A percentile compares a stretch with the other conserved stretches of the same genome.
These are phyloP conservation scores for Hypolimnas misippus DNA, from an alignment of 2,888 invertebrate genomes.

Conservation along the genomic window DNA sequence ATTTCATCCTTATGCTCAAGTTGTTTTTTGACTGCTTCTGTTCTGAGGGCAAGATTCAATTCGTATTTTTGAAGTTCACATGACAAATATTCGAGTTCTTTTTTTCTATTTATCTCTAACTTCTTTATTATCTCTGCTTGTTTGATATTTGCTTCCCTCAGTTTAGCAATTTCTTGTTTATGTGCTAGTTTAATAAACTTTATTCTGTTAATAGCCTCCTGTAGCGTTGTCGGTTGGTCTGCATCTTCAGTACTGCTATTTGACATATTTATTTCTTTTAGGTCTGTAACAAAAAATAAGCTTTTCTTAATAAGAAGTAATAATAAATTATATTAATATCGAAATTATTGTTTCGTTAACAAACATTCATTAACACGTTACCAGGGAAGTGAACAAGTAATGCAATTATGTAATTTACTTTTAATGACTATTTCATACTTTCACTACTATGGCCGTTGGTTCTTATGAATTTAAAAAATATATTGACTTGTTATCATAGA, in stretches of 20 bases:
- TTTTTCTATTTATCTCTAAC: constrained; percentile 72
- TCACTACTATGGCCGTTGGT: not conserved
- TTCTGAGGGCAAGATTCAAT: constrained; percentile 69
- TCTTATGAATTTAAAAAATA: not conserved
- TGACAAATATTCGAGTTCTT: constrained; percentile 75
- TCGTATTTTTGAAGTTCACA: constrained; percentile 77
- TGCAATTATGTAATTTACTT: constrained; percentile 27
- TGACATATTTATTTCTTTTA: constrained; percentile 52
- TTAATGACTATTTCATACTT: constrained; percentile 18
- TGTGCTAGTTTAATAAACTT: constrained; percentile 77
- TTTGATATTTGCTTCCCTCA: constrained; percentile 68
- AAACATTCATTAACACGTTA: not conserved
- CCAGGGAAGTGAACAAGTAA: not conserved
- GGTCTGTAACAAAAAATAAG: constrained; percentile 38
- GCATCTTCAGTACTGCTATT: constrained; percentile 60
- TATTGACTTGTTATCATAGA: constrained; percentile 2
- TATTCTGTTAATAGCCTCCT: constrained; percentile 77
- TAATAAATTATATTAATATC: too few relatives aligned
- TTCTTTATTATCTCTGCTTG: constrained; percentile 73
- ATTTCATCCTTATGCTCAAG: constrained; percentile 72
- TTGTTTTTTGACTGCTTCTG: constrained; percentile 70
- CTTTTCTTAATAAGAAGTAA: not conserved
- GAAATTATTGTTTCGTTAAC: not conserved
- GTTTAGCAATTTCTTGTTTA: constrained; percentile 71
- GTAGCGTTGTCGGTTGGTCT: constrained; percentile 69